phyloP scores from a whole-genome alignment of 1,140 invertebrate genomes.

The Atta colombica region DNA sequence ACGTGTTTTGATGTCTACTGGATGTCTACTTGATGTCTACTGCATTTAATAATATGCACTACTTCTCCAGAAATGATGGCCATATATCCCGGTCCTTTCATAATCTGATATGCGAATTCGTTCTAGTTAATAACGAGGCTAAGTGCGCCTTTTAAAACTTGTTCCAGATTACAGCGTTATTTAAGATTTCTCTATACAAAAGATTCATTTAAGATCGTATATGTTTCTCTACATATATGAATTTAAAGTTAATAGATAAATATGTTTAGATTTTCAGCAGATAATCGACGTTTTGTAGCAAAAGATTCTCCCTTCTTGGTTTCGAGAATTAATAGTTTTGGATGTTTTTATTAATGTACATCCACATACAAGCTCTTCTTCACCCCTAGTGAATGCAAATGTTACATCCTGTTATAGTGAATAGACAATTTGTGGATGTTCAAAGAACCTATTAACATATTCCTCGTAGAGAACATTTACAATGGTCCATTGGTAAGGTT shows the following conservation, averaged over 20 bases:
- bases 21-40: too few species aligned
- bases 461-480: too few species aligned
- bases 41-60: not conserved
- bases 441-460: too few species aligned
- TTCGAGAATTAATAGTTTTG: not conserved
- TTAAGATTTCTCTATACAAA: not conserved
- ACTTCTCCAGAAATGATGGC: constrained; percentile 3
- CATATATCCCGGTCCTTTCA: not conserved
- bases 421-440: too few species aligned
- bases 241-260: not conserved
- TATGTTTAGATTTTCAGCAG: not conserved
- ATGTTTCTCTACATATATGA: not conserved
- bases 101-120: constrained; percentile 9
- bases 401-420: too few species aligned
- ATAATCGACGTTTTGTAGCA: not conserved
- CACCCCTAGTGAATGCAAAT: too few species aligned
- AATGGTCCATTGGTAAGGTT: too few species aligned
- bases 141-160: not conserved
- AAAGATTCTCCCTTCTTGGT: not conserved
- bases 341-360: too few species aligned
- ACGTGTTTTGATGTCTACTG: not conserved
- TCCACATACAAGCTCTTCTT: too few species aligned
- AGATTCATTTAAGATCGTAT: not conserved
- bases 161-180: constrained; percentile 2
- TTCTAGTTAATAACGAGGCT: constrained; percentile 1